Conservation (phyloP, 1,140 invertebrate genomes). For the Xylocopa sonorina region DNA sequence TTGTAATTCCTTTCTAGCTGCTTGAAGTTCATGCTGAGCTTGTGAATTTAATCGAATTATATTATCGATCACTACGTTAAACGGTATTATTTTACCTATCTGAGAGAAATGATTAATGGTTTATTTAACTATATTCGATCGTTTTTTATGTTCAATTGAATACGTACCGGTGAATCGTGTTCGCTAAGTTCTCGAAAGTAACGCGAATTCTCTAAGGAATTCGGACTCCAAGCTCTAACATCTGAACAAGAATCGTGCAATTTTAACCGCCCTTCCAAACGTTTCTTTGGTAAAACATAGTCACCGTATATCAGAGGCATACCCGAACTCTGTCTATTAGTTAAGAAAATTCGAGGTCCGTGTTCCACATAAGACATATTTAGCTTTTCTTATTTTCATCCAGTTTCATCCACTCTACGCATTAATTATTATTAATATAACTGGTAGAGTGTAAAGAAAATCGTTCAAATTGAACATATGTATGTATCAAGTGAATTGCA, state of each 20-base stretch:
- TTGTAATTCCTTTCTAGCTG: constrained; percentile 58
- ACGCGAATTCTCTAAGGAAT: constrained; percentile 69
- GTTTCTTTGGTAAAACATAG: constrained; percentile 64
- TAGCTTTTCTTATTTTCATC: constrained; percentile 19
- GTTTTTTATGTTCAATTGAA: neutral
- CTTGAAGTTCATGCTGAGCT: constrained; percentile 66
- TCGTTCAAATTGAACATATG: constrained; percentile 37
- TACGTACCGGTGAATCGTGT: constrained; percentile 65
- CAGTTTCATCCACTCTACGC: neutral
- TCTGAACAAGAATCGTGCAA: constrained; percentile 72
- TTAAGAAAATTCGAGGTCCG: constrained; percentile 71
- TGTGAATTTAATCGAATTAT: constrained; percentile 64
- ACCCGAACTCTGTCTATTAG: constrained; percentile 46
- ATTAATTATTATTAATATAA: constrained; percentile 16
- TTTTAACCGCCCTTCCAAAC: constrained; percentile 74
- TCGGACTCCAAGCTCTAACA: constrained; percentile 75
- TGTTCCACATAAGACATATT: constrained; percentile 74
- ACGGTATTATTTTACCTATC: constrained; percentile 67
- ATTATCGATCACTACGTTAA: constrained; percentile 67
- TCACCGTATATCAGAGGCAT: constrained; percentile 61
- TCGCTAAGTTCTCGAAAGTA: constrained; percentile 75
- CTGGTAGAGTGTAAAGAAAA: constrained; percentile 6
- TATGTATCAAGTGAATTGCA: constrained; percentile 22
- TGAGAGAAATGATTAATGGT: constrained; percentile 21
- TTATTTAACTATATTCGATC: neutral